Evolutionary conservation across 2,888 invertebrate genomes (phyloP), one percentile per base, ranked within the genome.

Genomic region (Elmis aenea): DNA sequence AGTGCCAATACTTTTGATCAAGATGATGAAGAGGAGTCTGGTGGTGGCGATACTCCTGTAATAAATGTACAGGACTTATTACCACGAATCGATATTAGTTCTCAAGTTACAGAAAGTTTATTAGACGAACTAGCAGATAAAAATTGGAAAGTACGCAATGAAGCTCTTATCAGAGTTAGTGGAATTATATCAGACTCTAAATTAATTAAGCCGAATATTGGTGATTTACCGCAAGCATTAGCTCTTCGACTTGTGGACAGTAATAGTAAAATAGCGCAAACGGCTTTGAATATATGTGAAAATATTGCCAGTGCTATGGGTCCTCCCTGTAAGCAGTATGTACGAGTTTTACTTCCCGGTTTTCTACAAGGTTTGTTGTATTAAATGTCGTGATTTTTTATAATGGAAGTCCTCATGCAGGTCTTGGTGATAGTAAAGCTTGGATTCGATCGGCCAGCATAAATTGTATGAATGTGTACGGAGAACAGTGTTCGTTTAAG

Each of bases 131-230:
- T 93, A 50, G 75, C 79, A 12, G 91, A 93, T 64, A 92, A 90
- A 67, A 90, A 90, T 68, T 96, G 95, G 95, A 95, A 95, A 74
- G 83, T 83, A 49, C 74, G 87, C 38, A 82, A 80, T 51, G 87
- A 88, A 67, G 86, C 79, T 1, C 60, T 89, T 11, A 78, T 77
- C 48, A 85, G 86, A 67, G 69, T 91, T 9, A 77, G 74, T 35
- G 73, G 72, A 1, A 81, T 91, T 23, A 70, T 92, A 18, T 75
- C 69, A 10, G 87, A 83, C 32, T 83, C 87, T 0, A 83, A 86
- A 49, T 79, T 86, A 5, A 88, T 96, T 45, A 89, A 87, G 52
- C 71, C 87, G 0, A 80, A 81, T 9, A 74, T 96, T 22, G 93
- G 92, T 0, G 91, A 91, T 59, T 67, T 94, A 20, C 86, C 91